Conservation (phyloP, 2,797 vertebrate genomes). For the Myotis planiceps region DNA sequence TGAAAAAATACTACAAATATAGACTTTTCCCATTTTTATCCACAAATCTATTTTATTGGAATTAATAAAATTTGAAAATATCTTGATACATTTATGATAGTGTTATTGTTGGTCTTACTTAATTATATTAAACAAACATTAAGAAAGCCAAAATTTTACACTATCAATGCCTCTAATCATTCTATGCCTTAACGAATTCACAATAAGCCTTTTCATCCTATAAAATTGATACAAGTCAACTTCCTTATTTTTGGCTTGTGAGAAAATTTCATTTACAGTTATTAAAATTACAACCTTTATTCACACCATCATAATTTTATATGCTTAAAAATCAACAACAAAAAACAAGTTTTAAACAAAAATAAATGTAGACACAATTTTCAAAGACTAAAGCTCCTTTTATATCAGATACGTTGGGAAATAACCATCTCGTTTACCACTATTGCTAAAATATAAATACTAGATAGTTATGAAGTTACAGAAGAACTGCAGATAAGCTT, state of each 20-base stretch:
- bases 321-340: background rate
- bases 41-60: background rate
- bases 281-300: background rate
- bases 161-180: background rate
- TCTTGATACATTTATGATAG: background rate
- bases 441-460: background rate
- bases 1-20: background rate
- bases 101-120: background rate
- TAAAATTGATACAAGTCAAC: background rate
- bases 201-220: background rate
- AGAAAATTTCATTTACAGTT: background rate
- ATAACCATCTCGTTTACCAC: background rate
- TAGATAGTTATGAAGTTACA: background rate
- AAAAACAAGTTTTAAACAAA: background rate
- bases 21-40: background rate
- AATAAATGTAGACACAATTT: background rate
- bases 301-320: background rate
- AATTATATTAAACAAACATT: background rate
- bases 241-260: background rate
- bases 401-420: background rate
- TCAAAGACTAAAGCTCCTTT: constrained; percentile 16
- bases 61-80: background rate
- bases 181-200: background rate
- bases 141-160: background rate
- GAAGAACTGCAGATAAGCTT: background rate